phyloP scores from a whole-genome alignment of 2,888 invertebrate genomes.

The Pristionchus maxplancki region DNA sequence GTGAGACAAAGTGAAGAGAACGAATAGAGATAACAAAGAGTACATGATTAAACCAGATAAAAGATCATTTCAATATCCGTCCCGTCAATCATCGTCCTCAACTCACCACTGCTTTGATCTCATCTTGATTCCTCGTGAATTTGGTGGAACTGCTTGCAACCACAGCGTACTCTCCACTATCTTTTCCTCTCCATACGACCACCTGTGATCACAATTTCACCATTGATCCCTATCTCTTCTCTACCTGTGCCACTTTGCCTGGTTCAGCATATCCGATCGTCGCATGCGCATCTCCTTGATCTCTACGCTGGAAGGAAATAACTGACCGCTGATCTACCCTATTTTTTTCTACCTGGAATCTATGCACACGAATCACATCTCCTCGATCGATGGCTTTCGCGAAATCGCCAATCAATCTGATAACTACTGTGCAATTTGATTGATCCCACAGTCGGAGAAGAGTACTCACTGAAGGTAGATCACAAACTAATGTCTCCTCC shows the following conservation, averaged over 20 bases:
- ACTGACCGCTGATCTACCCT: background rate
- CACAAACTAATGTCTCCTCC: background rate
- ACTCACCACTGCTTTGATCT: background rate
- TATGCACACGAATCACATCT: slow-evolving; percentile 27
- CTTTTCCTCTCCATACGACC: background rate
- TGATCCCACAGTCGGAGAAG: background rate
- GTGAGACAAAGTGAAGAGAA: too few relatives aligned
- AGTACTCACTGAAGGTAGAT: background rate
- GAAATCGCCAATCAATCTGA: slow-evolving; percentile 2
- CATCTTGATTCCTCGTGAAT: background rate
- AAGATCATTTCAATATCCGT: too few relatives aligned
- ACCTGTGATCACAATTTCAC: background rate
- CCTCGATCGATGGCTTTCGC: background rate
- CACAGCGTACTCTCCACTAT: background rate
- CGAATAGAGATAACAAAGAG: too few relatives aligned
- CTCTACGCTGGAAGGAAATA: background rate
- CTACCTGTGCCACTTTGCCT: background rate
- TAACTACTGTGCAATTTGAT: background rate
- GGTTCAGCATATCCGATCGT: slow-evolving; percentile 3
- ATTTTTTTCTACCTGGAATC: background rate
- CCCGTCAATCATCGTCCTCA: too few relatives aligned
- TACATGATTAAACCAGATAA: too few relatives aligned
- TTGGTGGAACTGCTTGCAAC: background rate
- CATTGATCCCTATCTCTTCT: background rate
- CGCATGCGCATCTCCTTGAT: background rate